Evolutionary conservation across 2,797 vertebrate genomes (phyloP), one percentile per base, ranked within the genome.

Genomic region (Lagocephalus sceleratus): DNA sequence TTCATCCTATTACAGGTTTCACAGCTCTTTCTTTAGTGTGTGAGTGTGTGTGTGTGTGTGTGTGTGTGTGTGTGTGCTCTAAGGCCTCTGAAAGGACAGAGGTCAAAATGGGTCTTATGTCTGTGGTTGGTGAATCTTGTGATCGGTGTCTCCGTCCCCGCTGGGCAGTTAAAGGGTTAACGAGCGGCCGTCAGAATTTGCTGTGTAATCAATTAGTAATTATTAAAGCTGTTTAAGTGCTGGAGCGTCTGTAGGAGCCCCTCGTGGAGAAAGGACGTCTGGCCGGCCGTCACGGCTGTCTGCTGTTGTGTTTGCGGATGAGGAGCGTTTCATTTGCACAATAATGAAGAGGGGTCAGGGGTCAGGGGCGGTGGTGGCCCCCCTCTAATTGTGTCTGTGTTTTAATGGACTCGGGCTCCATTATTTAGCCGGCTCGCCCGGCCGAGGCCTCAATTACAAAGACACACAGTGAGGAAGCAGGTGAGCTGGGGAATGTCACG

Each of bases 321-420:
- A 57, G 29, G 56, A 63, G 22, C 53, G 70, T 71, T 62, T 56
- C 60, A 78, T 83, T 85, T 85, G 70, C 78, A 81, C 75, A 76
- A 72, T 85, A 86, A 85, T 86, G 73, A 87, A 83, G 82, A 78
- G 71, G 75, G 85, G 82, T 87, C 78, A 83, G 69, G 81, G 66
- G 78, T 32, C 71, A 64, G 62, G 22, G 16, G 63, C 68, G 75
- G 69, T 76, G 75, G 81, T 85, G 84, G 79, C 75, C 69, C 85
- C 81, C 75, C 74, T 81, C 76, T 89, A 85, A 85, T 86, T 87
- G 75, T 74, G 72, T 71, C 63, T 73, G 76, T 80, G 77, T 83
- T 82, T 83, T 84, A 87, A 86, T 84, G 75, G 78, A 84, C 76
- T 72, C 16, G 43, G 71, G 56, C 63, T 71, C 76, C 66, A 80